phyloP scores from a whole-genome alignment of 2,113 vertebrate species.

The Hemiprocne comata region DNA sequence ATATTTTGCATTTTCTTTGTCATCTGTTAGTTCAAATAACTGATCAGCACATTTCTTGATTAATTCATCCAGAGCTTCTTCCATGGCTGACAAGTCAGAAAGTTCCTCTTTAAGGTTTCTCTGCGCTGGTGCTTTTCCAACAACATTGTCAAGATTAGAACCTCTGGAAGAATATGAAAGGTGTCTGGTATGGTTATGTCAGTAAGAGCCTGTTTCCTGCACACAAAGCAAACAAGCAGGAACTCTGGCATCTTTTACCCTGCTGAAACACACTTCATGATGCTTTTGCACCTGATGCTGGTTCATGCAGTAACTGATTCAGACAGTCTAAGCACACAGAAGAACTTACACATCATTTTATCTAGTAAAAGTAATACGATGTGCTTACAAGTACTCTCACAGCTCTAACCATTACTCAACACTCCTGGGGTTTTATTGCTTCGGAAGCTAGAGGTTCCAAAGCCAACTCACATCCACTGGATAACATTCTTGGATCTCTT shows the following conservation, averaged over 20 bases:
- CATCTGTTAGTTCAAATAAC: conserved; percentile 86
- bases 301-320: neutral
- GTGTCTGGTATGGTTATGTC: neutral
- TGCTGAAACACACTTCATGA: neutral
- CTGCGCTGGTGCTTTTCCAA: conserved; percentile 48
- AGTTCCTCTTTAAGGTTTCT: conserved; percentile 80
- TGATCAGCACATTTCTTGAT: conserved; percentile 89
- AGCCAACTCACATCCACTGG: conserved; percentile 89
- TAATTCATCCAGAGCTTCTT: conserved; percentile 88
- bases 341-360: neutral
- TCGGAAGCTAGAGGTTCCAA: neutral
- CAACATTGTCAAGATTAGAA: conserved; percentile 59
- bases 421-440: no score
- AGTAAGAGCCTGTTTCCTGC: neutral
- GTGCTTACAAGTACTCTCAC: neutral
- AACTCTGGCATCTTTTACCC: neutral
- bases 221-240: neutral
- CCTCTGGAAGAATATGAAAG: conserved; percentile 74
- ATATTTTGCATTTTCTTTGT: conserved; percentile 88
- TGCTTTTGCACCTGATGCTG: neutral
- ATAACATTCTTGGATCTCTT: conserved; percentile 85
- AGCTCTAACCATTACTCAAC: neutral
- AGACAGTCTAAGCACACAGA: neutral
- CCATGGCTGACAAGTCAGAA: conserved; percentile 84
- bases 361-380: neutral